These are phyloP conservation scores for Octonoba sinensis DNA, from an alignment of 2,888 invertebrate genomes.

Conservation along the genomic window DNA sequence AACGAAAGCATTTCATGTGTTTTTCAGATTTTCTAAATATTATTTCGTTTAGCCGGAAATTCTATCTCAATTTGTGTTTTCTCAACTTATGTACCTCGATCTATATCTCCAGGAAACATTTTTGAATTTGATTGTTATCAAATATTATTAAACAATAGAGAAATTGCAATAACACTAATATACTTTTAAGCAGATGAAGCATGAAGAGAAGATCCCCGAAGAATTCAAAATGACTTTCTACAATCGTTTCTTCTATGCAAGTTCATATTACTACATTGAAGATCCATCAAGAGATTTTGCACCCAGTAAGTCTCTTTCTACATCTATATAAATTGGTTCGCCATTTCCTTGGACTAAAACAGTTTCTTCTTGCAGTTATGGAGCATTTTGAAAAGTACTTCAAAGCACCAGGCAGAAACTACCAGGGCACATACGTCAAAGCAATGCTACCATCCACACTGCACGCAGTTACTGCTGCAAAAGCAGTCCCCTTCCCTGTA, in stretches of 20 bases:
- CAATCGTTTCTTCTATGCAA: conserved; percentile 35
- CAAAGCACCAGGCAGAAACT: not conserved
- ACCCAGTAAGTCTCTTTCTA: not conserved
- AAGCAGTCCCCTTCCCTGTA: conserved; percentile 57
- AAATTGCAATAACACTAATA: too few relatives aligned
- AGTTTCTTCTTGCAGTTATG: conserved; percentile 9
- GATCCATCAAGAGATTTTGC: not conserved
- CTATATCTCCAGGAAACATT: too few relatives aligned
- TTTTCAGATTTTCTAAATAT: too few relatives aligned
- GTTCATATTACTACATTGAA: conserved; percentile 38
- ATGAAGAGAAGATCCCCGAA: not conserved
- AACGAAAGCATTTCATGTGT: too few relatives aligned
- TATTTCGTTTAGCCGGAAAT: too few relatives aligned
- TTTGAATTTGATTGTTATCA: too few relatives aligned
- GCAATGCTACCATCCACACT: conserved; percentile 54
- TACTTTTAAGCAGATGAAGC: too few relatives aligned
- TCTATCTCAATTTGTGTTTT: too few relatives aligned
- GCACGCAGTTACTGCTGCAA: conserved; percentile 45
- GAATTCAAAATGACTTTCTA: conserved; percentile 17
- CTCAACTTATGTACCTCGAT: too few relatives aligned
- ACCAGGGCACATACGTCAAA: conserved; percentile 54
- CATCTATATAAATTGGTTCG: too few relatives aligned
- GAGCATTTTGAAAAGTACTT: conserved; percentile 8
- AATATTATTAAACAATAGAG: too few relatives aligned
- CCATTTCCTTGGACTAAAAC: too few relatives aligned